These are phyloP conservation scores for Arothron firmamentum DNA, from an alignment of 2,113 vertebrate species.

Conservation along the genomic window DNA sequence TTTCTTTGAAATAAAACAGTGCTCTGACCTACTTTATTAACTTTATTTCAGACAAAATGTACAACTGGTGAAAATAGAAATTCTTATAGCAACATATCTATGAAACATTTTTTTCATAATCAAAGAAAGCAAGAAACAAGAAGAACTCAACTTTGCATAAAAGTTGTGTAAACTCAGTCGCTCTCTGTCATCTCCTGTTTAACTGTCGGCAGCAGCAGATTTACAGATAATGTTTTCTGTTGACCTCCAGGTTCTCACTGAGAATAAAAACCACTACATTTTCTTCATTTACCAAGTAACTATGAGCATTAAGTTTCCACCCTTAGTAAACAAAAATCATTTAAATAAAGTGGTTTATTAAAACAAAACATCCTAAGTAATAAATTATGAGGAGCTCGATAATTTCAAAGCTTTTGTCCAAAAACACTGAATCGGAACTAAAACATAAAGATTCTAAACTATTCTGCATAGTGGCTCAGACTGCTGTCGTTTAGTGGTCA, in stretches of 20 bases:
- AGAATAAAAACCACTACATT: slow-evolving; percentile 24
- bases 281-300: slow-evolving; percentile 29
- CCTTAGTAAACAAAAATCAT: slow-evolving; percentile 62
- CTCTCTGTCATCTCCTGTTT: slow-evolving; percentile 1
- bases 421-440: slow-evolving; percentile 33
- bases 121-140: slow-evolving; percentile 28
- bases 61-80: slow-evolving; percentile 58
- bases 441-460: slow-evolving; percentile 52
- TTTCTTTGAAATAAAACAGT: too few relatives aligned
- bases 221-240: background rate
- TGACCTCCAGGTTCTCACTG: slow-evolving; percentile 1
- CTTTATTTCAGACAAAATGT: slow-evolving; percentile 43
- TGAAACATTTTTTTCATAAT: slow-evolving; percentile 43
- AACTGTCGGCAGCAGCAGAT: slow-evolving; percentile 3
- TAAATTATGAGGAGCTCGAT: slow-evolving; percentile 62
- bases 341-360: slow-evolving; percentile 40
- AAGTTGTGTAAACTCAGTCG: background rate
- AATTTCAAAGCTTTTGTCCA: slow-evolving; percentile 1
- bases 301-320: background rate
- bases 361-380: slow-evolving; percentile 28
- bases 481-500: background rate
- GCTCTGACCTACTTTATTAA: slow-evolving; percentile 53
- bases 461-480: slow-evolving; percentile 30
- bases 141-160: background rate
- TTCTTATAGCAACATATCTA: slow-evolving; percentile 39